Evolutionary conservation across 2,888 invertebrate genomes (phyloP).

Genomic region (Buathra laborator): DNA sequence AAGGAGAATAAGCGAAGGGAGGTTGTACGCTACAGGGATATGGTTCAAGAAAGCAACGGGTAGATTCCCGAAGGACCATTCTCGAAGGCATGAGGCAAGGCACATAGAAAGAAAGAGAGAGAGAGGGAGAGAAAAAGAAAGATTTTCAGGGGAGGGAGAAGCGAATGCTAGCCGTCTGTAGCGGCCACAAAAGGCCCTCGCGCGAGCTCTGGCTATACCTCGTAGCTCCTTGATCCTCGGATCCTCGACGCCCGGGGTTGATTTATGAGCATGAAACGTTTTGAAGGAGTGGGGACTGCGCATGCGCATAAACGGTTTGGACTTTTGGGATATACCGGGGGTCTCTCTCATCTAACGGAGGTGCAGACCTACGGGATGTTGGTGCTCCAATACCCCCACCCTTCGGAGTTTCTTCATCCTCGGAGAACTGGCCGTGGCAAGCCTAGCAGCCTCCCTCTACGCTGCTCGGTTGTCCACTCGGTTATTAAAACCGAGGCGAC

Average conservation of each 20-base stretch:
- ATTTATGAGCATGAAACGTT: conserved; percentile 76
- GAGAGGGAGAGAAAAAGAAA: neutral
- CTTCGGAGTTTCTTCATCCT: conserved; percentile 53
- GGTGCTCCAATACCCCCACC: conserved; percentile 74
- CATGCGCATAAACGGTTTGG: conserved; percentile 76
- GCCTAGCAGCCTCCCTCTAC: conserved; percentile 80
- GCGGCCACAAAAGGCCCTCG: conserved; percentile 67
- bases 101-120: conserved; percentile 22
- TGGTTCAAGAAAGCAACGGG: conserved; percentile 50
- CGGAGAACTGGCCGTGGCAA: conserved; percentile 64
- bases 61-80: conserved; percentile 61
- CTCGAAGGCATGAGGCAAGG: conserved; percentile 49
- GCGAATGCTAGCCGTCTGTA: conserved; percentile 25
- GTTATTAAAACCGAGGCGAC: conserved; percentile 84
- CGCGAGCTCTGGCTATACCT: conserved; percentile 42
- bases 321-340: conserved; percentile 57
- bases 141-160: conserved; percentile 19
- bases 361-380: conserved; percentile 63
- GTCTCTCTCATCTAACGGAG: conserved; percentile 62
- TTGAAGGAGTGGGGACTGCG: conserved; percentile 74
- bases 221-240: conserved; percentile 65
- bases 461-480: conserved; percentile 82
- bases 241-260: conserved; percentile 78
- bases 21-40: conserved; percentile 36
- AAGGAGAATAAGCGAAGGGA: conserved; percentile 18